Conservation (phyloP, 2,797 vertebrate genomes). For the Coregonus sp. region DNA sequence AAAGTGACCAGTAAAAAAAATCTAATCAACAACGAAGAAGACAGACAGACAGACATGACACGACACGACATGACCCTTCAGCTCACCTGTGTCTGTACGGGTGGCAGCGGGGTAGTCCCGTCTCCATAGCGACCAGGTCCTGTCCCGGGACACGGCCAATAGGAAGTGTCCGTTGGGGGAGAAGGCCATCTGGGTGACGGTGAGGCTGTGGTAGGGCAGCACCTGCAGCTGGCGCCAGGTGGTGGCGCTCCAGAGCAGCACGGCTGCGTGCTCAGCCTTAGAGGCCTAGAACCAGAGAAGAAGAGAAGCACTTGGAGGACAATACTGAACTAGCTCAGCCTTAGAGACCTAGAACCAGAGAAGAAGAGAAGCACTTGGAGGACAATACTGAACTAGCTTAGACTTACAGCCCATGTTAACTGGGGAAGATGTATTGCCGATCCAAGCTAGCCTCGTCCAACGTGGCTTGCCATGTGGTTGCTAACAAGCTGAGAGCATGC, state of each 20-base stretch:
- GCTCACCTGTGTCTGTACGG: background rate
- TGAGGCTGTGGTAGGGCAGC: slow-evolving; percentile 89
- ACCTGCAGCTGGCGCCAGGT: slow-evolving; percentile 90
- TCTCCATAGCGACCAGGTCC: slow-evolving; percentile 95
- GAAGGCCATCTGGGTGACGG: slow-evolving; percentile 95
- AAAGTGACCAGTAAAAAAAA: background rate
- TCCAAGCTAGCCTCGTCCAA: too few relatives aligned
- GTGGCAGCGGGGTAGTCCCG: slow-evolving; percentile 52
- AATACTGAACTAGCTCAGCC: slow-evolving; percentile 72
- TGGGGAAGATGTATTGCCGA: too few relatives aligned
- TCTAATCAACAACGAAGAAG: background rate
- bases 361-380: background rate
- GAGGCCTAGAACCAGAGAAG: slow-evolving; percentile 77
- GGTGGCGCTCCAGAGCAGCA: slow-evolving; percentile 89
- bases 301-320: background rate
- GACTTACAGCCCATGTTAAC: too few relatives aligned
- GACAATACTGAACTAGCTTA: background rate
- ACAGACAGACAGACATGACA: background rate
- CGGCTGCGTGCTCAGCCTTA: slow-evolving; percentile 89
- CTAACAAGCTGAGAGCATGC: too few relatives aligned
- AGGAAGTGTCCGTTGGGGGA: slow-evolving; percentile 86
- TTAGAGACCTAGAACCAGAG: slow-evolving; percentile 82
- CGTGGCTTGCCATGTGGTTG: too few relatives aligned
- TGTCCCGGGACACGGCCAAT: slow-evolving; percentile 92
- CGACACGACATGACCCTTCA: background rate